Percentiles rank a stretch among this genome's conserved stretches.
Conservation (phyloP, 2,797 vertebrate species). For the Merluccius polli region DNA sequence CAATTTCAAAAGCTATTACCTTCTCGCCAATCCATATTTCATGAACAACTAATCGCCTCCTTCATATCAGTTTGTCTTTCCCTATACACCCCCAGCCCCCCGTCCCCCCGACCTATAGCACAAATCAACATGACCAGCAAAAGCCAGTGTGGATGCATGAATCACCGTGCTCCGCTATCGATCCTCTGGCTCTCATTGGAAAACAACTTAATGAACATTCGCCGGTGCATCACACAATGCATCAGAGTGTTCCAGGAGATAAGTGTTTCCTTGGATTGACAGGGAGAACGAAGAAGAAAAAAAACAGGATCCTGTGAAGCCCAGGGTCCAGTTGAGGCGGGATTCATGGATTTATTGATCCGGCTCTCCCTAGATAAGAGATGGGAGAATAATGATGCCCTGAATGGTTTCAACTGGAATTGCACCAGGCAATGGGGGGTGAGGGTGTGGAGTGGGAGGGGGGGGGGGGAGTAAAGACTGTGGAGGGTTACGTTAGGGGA, state of each 20-base stretch:
- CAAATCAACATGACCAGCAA: conserved; percentile 39
- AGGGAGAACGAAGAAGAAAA: conserved; percentile 47
- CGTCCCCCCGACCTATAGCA: conserved; percentile 14
- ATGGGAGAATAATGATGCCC: conserved; percentile 68
- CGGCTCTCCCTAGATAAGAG: conserved; percentile 60
- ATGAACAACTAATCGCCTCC: conserved; percentile 56
- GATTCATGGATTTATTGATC: conserved; percentile 75
- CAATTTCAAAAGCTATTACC: conserved; percentile 3
- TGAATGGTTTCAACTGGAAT: conserved; percentile 34
- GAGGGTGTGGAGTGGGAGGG: conserved; percentile 18
- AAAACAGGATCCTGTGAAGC: conserved; percentile 34
- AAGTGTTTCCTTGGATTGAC: conserved; percentile 69
- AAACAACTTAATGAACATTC: conserved; percentile 78
- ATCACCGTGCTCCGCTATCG: conserved; percentile 58
- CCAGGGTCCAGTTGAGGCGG: conserved; percentile 54
- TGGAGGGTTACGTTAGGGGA: neutral
- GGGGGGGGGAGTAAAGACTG: neutral
- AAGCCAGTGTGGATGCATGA: conserved; percentile 43
- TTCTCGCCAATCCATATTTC: conserved; percentile 48
- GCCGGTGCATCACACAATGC: conserved; percentile 64
- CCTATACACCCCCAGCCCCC: conserved; percentile 27
- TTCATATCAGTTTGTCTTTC: conserved; percentile 44
- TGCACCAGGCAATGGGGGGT: conserved; percentile 35
- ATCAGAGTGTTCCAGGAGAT: conserved; percentile 65
- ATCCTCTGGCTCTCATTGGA: conserved; percentile 64